A percentile compares a stretch with the other conserved stretches of the same genome.
These are phyloP conservation scores for Steinernema carpocapsae DNA, from an alignment of 2,888 invertebrate species.

Conservation along the genomic window DNA sequence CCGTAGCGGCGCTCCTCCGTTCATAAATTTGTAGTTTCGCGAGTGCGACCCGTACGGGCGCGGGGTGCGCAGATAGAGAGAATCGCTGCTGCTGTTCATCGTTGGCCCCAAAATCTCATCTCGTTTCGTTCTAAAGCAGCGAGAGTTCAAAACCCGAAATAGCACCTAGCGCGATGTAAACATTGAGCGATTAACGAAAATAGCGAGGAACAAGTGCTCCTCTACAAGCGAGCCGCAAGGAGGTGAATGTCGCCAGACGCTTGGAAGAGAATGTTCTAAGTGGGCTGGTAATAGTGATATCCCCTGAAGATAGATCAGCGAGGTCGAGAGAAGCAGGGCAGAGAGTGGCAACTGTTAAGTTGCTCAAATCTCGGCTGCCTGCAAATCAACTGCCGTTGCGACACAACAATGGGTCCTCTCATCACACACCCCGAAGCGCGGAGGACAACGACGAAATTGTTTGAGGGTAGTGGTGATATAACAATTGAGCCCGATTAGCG, in stretches of 20 bases:
- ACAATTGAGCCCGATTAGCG: constrained; percentile 33
- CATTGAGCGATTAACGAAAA: constrained; percentile 24
- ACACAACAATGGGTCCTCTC: constrained; percentile 22
- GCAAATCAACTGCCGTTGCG: constrained; percentile 3
- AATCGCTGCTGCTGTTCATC: constrained; percentile 23
- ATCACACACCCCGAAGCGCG: background rate
- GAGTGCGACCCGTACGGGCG: constrained; percentile 27
- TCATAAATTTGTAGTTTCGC: constrained; percentile 34
- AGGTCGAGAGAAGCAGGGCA: background rate
- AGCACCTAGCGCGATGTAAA: background rate
- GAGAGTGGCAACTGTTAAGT: constrained; percentile 24
- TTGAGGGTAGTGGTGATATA: background rate
- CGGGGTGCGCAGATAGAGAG: constrained; percentile 23
- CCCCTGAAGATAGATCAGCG: background rate
- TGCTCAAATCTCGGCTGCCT: background rate
- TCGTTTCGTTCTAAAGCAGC: constrained; percentile 29
- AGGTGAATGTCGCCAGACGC: no score
- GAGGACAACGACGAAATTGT: constrained; percentile 9
- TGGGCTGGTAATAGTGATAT: constrained; percentile 19
- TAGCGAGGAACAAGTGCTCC: background rate
- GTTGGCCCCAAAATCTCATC: background rate
- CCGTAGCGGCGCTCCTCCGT: constrained; percentile 14
- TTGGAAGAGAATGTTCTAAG: constrained; percentile 16
- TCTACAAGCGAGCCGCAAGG: background rate
- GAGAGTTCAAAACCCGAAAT: background rate